Evolutionary conservation across 2,888 invertebrate genomes (phyloP), one percentile per base, ranked within the genome.

Genomic region (Ryuthela nishihirai): DNA sequence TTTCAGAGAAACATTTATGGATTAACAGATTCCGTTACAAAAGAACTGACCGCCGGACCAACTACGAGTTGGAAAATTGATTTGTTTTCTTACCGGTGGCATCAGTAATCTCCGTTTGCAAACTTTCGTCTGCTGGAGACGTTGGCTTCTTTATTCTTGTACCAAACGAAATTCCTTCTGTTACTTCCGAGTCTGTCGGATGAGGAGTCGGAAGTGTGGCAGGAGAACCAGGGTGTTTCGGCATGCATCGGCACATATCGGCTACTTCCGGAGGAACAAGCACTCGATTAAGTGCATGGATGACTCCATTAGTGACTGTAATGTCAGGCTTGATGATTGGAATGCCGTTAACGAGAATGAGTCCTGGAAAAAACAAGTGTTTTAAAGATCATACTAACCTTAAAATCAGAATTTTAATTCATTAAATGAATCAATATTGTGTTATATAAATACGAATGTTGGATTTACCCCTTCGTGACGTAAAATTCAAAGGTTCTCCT

Each of bases 271-370:
- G 54, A 3, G 61, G 61, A 1, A 61, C 20, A 3, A 61, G 29
- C n/a, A 55, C 29, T 6, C 61, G 48, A 41, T 61, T 61, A 4
- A 61, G 32, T 0, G 52, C 61, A 20, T 61, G 61, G 15, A 61
- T 55, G 9, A 61, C 61, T 15, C 61, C 61, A n/a, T 61, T 61
- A 23, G 23, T 61, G 1, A 55, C 54, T 15, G 54, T 45, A 15
- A 61, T 50, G 20, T 61, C 61, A 1, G 55, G 26, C 52, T 44
- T 54, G 1, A 61, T 52, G 2, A 55, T 23, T 2, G 61, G 55
- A 9, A 55, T 32, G 9, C 55, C 55, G 32, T 61, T 61, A 0
- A 48, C 55, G 2, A 61, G 40, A 17, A 54, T 61, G 4, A 61
- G 24, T 18, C 61, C 61, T 61, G 7, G n/a, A 25, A 39, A 36